These are phyloP conservation scores for Drosophila novamexicana DNA, from an alignment of 1,140 invertebrate species.

Conservation along the genomic window DNA sequence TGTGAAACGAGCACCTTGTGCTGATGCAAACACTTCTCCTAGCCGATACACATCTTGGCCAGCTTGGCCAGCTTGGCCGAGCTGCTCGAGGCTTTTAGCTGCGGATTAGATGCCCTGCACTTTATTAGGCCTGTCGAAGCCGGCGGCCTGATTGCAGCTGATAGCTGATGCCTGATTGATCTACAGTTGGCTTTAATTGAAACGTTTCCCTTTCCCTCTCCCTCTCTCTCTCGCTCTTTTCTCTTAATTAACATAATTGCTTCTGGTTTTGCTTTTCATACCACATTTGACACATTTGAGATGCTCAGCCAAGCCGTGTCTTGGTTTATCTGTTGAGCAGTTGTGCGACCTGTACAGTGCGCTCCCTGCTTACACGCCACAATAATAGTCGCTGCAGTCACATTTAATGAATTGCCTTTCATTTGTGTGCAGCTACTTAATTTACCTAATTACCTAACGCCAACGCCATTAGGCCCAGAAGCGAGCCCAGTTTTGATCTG, in stretches of 20 bases:
- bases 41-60: slow-evolving; percentile 66
- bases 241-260: slow-evolving; percentile 70
- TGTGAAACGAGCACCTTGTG: slow-evolving; percentile 78
- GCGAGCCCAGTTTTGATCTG: slow-evolving; percentile 35
- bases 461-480: slow-evolving; percentile 60
- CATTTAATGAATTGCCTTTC: slow-evolving; percentile 66
- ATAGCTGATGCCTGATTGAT: slow-evolving; percentile 57
- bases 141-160: slow-evolving; percentile 47
- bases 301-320: neutral
- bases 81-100: slow-evolving; percentile 52
- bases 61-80: slow-evolving; percentile 42
- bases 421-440: slow-evolving; percentile 68
- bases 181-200: slow-evolving; percentile 75
- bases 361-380: neutral
- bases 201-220: slow-evolving; percentile 49
- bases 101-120: slow-evolving; percentile 38
- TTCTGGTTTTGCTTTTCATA: slow-evolving; percentile 19
- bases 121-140: slow-evolving; percentile 17
- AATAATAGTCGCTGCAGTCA: slow-evolving; percentile 1
- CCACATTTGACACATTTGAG: slow-evolving; percentile 6
- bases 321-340: neutral
- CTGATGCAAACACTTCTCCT: slow-evolving; percentile 44
- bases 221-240: slow-evolving; percentile 4
- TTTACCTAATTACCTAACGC: slow-evolving; percentile 67
- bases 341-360: slow-evolving; percentile 1